Evolutionary conservation across 2,888 invertebrate genomes (phyloP).

Genomic region (Tolmerus cingulatus): DNA sequence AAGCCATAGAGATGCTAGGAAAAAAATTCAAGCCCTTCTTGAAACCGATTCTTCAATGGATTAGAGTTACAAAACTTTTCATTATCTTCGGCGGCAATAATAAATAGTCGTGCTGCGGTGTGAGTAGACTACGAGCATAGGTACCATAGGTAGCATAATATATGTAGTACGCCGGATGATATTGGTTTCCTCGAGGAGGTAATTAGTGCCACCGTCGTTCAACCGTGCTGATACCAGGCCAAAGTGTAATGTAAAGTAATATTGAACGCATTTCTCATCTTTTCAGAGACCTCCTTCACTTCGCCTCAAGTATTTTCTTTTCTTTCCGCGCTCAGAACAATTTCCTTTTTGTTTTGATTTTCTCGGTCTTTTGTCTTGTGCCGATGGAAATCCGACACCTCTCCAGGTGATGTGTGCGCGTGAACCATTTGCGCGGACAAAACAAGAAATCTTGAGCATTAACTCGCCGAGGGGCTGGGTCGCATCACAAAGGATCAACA

Average conservation of each 20-base stretch:
- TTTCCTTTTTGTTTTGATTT: neutral
- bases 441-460: neutral
- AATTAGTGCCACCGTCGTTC: slow-evolving; percentile 17
- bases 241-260: slow-evolving; percentile 27
- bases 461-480: neutral
- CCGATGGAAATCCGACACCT: neutral
- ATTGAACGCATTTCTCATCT: neutral
- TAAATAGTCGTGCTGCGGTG: neutral
- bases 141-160: no score
- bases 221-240: slow-evolving; percentile 8
- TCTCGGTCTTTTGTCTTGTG: neutral
- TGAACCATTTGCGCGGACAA: neutral
- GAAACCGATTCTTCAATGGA: neutral
- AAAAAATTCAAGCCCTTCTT: neutral
- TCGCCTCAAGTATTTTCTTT: neutral
- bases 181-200: neutral
- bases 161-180: neutral
- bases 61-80: slow-evolving; percentile 10
- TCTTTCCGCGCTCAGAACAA: neutral
- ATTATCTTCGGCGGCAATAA: neutral
- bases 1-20: neutral
- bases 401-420: neutral
- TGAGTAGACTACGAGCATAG: neutral
- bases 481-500: neutral
- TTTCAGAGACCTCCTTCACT: neutral